Evolutionary conservation across 2,113 vertebrate genomes (phyloP).

Genomic region (Podarcis muralis): DNA sequence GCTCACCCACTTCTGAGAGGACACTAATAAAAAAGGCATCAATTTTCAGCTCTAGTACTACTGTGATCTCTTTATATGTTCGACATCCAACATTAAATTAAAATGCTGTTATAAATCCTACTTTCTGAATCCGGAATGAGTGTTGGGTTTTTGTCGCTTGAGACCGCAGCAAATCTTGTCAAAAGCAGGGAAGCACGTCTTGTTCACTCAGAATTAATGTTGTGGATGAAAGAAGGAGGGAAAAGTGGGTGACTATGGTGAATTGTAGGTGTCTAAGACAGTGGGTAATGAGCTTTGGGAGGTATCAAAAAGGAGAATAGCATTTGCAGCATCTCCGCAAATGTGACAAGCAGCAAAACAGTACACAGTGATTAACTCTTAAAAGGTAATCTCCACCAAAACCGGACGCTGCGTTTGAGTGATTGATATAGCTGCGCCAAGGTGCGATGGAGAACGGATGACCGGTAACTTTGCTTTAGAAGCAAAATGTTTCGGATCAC

Average conservation of each 20-base stretch:
- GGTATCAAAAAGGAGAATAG: slow-evolving; percentile 64
- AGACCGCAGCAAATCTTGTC: slow-evolving; percentile 87
- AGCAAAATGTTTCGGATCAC: slow-evolving; percentile 30
- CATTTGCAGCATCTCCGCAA: slow-evolving; percentile 65
- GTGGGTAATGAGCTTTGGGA: slow-evolving; percentile 68
- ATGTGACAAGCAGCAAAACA: slow-evolving; percentile 56
- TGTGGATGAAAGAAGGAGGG: slow-evolving; percentile 83
- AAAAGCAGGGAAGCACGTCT: slow-evolving; percentile 84
- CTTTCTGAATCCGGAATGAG: slow-evolving; percentile 88
- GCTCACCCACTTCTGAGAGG: slow-evolving; percentile 84
- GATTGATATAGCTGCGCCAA: slow-evolving; percentile 12
- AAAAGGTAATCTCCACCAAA: slow-evolving; percentile 36
- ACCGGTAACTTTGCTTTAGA: not conserved
- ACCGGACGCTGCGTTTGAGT: slow-evolving; percentile 4
- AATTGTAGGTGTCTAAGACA: slow-evolving; percentile 74
- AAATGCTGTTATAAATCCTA: slow-evolving; percentile 88
- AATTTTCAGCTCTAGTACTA: slow-evolving; percentile 86
- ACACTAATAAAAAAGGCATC: slow-evolving; percentile 91
- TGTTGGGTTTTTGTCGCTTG: slow-evolving; percentile 85
- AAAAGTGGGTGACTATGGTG: slow-evolving; percentile 78
- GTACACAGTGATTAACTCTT: slow-evolving; percentile 3
- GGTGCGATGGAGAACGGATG: not conserved
- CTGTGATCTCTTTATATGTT: slow-evolving; percentile 91
- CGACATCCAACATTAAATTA: slow-evolving; percentile 89
- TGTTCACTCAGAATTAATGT: slow-evolving; percentile 85